A percentile compares a stretch with the other conserved stretches of the same genome.
Conservation (phyloP, 2,113 vertebrate genomes). For the Raja brachyura region DNA sequence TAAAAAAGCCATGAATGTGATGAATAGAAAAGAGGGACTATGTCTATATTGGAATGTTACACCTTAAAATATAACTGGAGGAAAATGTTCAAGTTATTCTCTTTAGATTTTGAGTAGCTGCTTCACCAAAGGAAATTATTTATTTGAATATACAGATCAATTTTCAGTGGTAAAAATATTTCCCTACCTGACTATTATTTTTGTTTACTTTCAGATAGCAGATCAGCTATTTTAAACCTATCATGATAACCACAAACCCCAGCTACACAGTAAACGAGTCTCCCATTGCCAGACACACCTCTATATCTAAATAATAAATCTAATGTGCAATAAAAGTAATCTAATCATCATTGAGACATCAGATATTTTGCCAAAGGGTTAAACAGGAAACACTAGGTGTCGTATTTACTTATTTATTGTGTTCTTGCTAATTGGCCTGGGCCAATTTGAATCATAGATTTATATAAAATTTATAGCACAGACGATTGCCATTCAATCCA, state of each 20-base stretch:
- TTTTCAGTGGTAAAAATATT: background rate
- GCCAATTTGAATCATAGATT: background rate
- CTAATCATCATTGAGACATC: constrained; percentile 50
- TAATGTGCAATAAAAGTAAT: constrained; percentile 39
- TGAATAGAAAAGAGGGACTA: no score
- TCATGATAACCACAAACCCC: no score
- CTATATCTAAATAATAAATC: constrained; percentile 50
- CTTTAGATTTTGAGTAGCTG: background rate
- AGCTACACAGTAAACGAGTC: background rate
- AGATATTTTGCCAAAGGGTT: constrained; percentile 47
- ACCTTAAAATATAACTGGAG: background rate
- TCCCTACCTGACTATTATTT: background rate
- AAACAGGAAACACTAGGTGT: constrained; percentile 59
- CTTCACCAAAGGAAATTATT: background rate
- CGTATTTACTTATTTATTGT: constrained; percentile 71
- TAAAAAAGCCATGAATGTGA: background rate
- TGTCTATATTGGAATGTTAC: background rate
- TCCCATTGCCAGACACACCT: background rate
- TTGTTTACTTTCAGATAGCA: background rate
- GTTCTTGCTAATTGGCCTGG: constrained; percentile 44
- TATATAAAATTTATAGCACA: no score
- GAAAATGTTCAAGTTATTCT: background rate
- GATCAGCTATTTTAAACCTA: background rate
- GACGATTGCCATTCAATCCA: no score
- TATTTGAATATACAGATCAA: background rate